These are phyloP conservation scores for Pemphredon lugubris DNA, from an alignment of 2,888 invertebrate species.

Conservation along the genomic window DNA sequence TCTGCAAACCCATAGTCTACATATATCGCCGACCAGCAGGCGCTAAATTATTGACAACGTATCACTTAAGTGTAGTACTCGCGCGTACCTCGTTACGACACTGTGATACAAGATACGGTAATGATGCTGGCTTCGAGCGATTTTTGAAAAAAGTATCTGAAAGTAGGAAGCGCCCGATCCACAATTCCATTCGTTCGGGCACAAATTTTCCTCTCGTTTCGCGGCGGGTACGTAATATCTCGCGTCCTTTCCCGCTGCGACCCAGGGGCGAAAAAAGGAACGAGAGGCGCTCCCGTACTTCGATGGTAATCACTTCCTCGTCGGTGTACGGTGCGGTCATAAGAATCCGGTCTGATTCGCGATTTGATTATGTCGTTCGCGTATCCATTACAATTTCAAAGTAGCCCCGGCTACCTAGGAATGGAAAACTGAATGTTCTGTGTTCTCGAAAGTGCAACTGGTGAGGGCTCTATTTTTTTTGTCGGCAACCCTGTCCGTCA, in stretches of 20 bases:
- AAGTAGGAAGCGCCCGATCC: slow-evolving; percentile 58
- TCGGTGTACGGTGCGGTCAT: slow-evolving; percentile 60
- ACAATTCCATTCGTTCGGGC: slow-evolving; percentile 35
- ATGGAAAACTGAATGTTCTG: slow-evolving; percentile 30
- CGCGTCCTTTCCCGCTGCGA: slow-evolving; percentile 52
- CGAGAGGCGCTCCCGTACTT: slow-evolving; percentile 43
- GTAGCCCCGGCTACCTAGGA: slow-evolving; percentile 40
- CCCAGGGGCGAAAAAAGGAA: slow-evolving; percentile 60
- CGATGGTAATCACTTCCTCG: slow-evolving; percentile 77
- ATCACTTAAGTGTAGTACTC: slow-evolving; percentile 17
- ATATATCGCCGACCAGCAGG: slow-evolving; percentile 27
- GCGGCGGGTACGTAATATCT: slow-evolving; percentile 45
- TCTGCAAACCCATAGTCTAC: background rate
- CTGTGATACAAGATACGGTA: background rate
- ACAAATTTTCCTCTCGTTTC: slow-evolving; percentile 50
- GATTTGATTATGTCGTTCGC: slow-evolving; percentile 75
- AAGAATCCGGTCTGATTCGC: slow-evolving; percentile 69
- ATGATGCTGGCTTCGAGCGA: slow-evolving; percentile 13
- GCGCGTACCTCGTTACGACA: slow-evolving; percentile 35
- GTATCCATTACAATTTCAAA: slow-evolving; percentile 74
- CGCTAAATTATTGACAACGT: slow-evolving; percentile 22
- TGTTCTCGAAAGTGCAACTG: slow-evolving; percentile 10
- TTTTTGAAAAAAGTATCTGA: slow-evolving; percentile 50
- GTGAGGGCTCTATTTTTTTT: slow-evolving; percentile 10
- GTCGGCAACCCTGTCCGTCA: slow-evolving; percentile 8